phyloP scores from a whole-genome alignment of 2,113 vertebrate species.

The Hemibagrus wyckioides region DNA sequence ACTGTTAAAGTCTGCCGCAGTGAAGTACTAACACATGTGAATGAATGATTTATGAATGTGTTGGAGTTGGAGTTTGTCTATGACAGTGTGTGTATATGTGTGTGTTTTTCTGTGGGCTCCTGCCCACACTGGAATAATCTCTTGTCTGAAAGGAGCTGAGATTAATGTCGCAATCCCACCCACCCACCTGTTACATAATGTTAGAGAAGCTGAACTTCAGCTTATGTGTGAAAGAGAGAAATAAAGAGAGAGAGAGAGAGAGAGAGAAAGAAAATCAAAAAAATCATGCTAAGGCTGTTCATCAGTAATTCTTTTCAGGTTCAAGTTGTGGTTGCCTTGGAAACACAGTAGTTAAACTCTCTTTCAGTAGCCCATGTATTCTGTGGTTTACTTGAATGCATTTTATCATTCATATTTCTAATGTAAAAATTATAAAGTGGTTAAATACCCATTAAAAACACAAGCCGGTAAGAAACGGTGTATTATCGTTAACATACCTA shows the following conservation, averaged over 20 bases:
- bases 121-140: constrained; percentile 61
- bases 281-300: constrained; percentile 38
- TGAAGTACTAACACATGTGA: constrained; percentile 4
- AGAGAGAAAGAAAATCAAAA: constrained; percentile 17
- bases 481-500: background rate
- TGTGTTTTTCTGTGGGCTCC: constrained; percentile 60
- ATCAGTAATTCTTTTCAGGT: constrained; percentile 56
- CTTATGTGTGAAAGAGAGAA: constrained; percentile 42
- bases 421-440: background rate
- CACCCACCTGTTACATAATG: constrained; percentile 68
- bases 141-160: constrained; percentile 57
- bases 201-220: constrained; percentile 53
- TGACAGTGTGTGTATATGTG: constrained; percentile 56
- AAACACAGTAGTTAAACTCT: constrained; percentile 58
- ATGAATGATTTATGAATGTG: constrained; percentile 45
- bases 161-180: constrained; percentile 63
- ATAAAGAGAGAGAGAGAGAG: constrained; percentile 30
- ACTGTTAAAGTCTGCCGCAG: background rate
- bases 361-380: background rate
- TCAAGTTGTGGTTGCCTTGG: constrained; percentile 65
- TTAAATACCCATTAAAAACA: background rate
- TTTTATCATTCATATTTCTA: background rate
- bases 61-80: constrained; percentile 50
- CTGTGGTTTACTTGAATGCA: constrained; percentile 4
- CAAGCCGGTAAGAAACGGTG: background rate